These are phyloP conservation scores for Hylomyscus alleni DNA, from an alignment of 2,797 vertebrate species.

Conservation along the genomic window DNA sequence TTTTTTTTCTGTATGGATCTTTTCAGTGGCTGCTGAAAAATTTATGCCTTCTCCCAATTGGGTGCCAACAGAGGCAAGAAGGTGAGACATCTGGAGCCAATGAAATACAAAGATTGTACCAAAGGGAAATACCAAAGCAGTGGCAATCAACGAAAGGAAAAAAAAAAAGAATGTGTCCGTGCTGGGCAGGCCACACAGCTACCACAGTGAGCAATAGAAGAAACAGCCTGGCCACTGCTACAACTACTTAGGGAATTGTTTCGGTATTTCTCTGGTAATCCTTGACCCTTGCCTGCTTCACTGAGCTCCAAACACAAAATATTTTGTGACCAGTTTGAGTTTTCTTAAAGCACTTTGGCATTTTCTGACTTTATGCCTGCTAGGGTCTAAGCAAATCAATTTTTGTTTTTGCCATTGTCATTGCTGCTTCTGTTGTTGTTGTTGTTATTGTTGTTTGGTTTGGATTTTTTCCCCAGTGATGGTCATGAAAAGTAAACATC, in stretches of 20 bases:
- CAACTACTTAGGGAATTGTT: conserved; percentile 72
- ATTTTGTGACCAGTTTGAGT: conserved; percentile 44
- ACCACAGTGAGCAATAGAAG: conserved; percentile 74
- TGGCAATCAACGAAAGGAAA: conserved; percentile 74
- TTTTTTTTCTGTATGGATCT: conserved; percentile 56
- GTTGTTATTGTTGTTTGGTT: background rate
- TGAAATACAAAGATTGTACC: conserved; percentile 76
- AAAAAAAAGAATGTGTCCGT: conserved; percentile 16
- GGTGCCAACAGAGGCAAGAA: conserved; percentile 75
- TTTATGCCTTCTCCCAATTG: conserved; percentile 77
- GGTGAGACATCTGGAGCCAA: conserved; percentile 80
- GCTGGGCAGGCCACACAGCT: conserved; percentile 75
- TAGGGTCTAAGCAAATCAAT: conserved; percentile 17
- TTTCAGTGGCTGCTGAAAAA: conserved; percentile 66
- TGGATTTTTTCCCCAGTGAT: conserved; percentile 38
- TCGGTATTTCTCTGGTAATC: conserved; percentile 76
- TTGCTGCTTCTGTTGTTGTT: too few relatives aligned
- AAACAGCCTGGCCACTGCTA: conserved; percentile 71
- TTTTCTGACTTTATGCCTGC: conserved; percentile 36
- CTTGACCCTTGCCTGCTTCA: conserved; percentile 74
- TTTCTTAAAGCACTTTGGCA: conserved; percentile 62
- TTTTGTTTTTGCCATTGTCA: background rate
- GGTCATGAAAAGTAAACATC: conserved; percentile 71
- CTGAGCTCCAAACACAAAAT: conserved; percentile 63
- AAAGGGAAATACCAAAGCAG: conserved; percentile 81